Base-by-base conservation (phyloP, 2,888 invertebrate species). In the Torymus aiolomorphi region DNA sequence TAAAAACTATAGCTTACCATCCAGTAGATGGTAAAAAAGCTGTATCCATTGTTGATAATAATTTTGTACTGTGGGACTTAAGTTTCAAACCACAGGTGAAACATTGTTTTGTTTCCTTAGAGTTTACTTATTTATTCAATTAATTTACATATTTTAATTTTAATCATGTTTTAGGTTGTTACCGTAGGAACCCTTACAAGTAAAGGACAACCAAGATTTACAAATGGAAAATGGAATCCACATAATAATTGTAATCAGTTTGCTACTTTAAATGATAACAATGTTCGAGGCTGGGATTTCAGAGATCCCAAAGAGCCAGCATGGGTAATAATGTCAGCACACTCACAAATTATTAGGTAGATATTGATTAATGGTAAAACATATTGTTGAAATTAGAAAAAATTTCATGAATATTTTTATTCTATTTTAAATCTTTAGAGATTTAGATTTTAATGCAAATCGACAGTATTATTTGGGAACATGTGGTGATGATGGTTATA, bases 371-470 rank as follows among this genome's bases (percentile, higher is more conserved):
- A 72, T 13, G 16, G 51, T 54, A 70, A 24, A 54, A 76, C n/a
- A n/a, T n/a, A 74, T 72, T 62, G 49, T 65, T 16, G 10, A 51
- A 49, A 72, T 13, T 24, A 61, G 67, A 4, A 62, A n/a, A 18
- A 20, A 10, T 24, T 24, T 24, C 3, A 24, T 24, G 24, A 24
- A 24, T 24, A 24, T 24, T 24, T 24, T 24, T 24, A 24, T 24
- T 24, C 24, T 24, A 24, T 24, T 24, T 24, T 2, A 24, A 24
- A 24, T 54, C 84, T 82, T 18, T 66, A 92, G 98, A 75, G 97
- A 98, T 88, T 90, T 99, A 57, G 99, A 99, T 91, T 98, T 98
- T 88, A 99, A 99, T 91, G 97, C 98, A n/a, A 99, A 99, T 91
- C 96, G 97, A 90, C 98, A 98, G 87, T 98, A 98, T 88, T 96